Conservation (phyloP, 2,113 vertebrate species). For the Ptyas mucosa region DNA sequence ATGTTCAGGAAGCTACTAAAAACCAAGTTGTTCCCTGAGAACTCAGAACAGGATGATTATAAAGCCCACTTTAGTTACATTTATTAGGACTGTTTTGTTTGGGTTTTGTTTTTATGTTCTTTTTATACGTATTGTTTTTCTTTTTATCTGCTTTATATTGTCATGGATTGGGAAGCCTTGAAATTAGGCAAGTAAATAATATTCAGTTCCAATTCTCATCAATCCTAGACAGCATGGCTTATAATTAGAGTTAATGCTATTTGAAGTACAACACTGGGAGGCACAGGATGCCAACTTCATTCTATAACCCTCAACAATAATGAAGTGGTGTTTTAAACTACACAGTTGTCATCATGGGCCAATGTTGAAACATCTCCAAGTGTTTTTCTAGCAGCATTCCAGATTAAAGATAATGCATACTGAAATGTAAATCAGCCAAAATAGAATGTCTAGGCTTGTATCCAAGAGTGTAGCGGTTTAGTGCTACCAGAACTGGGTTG, state of each 20-base stretch:
- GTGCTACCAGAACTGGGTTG: not conserved
- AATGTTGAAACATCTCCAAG: not conserved
- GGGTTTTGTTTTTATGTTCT: not conserved
- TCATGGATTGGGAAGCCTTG: not conserved
- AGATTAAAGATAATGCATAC: not conserved
- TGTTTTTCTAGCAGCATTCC: not conserved
- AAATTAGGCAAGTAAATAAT: not conserved
- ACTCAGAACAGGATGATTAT: not conserved
- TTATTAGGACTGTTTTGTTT: not conserved
- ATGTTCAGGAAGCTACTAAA: not conserved
- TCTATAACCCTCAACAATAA: not conserved
- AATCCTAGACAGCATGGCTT: not conserved
- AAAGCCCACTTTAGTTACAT: not conserved
- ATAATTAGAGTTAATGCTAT: not conserved
- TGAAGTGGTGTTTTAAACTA: not conserved
- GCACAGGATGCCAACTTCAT: not conserved
- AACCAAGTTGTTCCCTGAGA: not conserved
- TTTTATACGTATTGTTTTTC: not conserved
- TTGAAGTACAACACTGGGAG: not conserved
- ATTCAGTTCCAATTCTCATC: not conserved
- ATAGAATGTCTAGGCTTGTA: not conserved
- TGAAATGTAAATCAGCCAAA: not conserved
- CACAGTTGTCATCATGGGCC: not conserved
- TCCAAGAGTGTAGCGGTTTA: not conserved
- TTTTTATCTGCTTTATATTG: not conserved